A percentile compares a stretch with the other conserved stretches of the same genome.
These are phyloP conservation scores for Hippoglossus stenolepis DNA, from an alignment of 2,113 vertebrate genomes.

Conservation along the genomic window DNA sequence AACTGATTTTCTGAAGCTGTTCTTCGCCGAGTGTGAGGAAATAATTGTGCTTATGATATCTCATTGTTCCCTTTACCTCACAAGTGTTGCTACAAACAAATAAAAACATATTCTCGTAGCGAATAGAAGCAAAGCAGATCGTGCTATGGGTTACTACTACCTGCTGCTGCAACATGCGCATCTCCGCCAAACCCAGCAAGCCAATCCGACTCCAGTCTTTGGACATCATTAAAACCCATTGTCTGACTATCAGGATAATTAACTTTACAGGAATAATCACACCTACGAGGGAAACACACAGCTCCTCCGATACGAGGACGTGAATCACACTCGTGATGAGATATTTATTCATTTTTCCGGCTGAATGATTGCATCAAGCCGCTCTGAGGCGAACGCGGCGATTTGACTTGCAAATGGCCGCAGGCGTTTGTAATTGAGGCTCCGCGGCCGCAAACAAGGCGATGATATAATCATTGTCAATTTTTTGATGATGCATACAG, in stretches of 20 bases:
- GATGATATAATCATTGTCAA: conserved; percentile 87
- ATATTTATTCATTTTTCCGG: conserved; percentile 78
- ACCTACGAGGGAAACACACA: conserved; percentile 20
- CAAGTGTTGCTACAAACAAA: conserved; percentile 29
- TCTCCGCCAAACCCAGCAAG: background rate
- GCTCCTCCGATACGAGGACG: conserved; percentile 35
- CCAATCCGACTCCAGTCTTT: background rate
- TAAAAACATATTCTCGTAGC: background rate
- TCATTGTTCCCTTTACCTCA: conserved; percentile 1
- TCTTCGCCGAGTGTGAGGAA: too few relatives aligned
- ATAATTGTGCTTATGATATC: conserved; percentile 37
- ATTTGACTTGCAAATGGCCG: conserved; percentile 88
- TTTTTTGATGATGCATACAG: conserved; percentile 84
- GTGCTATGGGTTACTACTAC: conserved; percentile 2
- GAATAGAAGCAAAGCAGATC: conserved; percentile 33
- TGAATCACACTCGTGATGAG: conserved; percentile 59
- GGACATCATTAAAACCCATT: background rate
- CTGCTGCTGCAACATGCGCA: conserved; percentile 45
- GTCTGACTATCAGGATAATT: conserved; percentile 58
- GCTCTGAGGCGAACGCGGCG: conserved; percentile 74
- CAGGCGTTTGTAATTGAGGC: conserved; percentile 84
- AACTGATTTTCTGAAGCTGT: too few relatives aligned
- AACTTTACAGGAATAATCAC: conserved; percentile 55
- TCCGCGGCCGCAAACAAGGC: conserved; percentile 83
- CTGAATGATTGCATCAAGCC: conserved; percentile 86